Base-by-base conservation (phyloP, 2,113 vertebrate species). In the Tetraodon nigroviridis region DNA sequence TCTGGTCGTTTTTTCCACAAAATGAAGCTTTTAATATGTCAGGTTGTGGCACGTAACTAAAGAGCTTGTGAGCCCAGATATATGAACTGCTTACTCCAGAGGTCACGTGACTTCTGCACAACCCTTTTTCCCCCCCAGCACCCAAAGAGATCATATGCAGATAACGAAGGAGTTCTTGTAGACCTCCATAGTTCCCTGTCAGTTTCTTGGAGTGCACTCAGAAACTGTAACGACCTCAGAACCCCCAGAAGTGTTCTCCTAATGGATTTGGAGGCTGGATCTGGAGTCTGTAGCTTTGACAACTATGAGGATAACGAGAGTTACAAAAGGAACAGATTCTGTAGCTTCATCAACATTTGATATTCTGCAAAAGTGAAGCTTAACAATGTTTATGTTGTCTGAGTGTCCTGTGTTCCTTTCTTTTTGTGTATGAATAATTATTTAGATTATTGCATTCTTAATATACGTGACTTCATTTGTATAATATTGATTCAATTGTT, bases 1-100 rank as follows among this genome's bases (percentile, higher is more conserved):
- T 90, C 87, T 81, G 87, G 48, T 70, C 78, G 73, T 80, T 79
- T 83, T 70, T 55, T 44, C 58, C 72, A 79, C 83, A 75, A 88
- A 88, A 79, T 71, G 67, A 73, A 55, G 40, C 55, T 71, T 79
- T 80, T 71, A 55, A 75, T 86, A 83, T 72, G 68, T 72, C 64
- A 67, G 81, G 61, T 64, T 78, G 73, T 75, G 80, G 85, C 69
- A 64, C 76, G 64, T 74, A 83, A 84, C 71, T 64, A 55, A 67
- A 67, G 69, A 59, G 52, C 75, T 63, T 55, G 75, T 22, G 42
- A 24, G 51, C 42, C 58, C 51, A 54, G 48, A 82, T 76, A 79
- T 73, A 73, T 66, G 46, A 67, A 57, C 58, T 52, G 27, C 67
- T 68, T 64, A 57, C 70, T 59, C 58, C 62, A 52, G 71, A 46